Conservation (phyloP, 2,888 invertebrate species). For the Sesia apiformis region DNA sequence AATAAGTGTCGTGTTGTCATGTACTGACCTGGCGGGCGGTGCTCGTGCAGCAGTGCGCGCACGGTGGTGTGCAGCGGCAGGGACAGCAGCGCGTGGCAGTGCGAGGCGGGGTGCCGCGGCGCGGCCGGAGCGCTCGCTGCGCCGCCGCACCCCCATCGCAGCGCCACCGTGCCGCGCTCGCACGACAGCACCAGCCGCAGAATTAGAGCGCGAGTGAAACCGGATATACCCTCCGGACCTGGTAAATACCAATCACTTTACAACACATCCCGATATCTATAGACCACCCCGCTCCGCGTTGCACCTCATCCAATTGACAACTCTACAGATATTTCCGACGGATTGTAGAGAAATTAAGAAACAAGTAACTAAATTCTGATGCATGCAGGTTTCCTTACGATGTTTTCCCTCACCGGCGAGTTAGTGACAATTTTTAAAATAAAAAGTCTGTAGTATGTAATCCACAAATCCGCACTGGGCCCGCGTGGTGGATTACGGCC, state of each 20-base stretch:
- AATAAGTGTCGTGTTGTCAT: too few species aligned
- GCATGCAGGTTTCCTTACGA: too few species aligned
- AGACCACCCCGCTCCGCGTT: neutral
- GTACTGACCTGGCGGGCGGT: conserved; percentile 41
- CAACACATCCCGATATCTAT: neutral
- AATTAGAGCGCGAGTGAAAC: conserved; percentile 90
- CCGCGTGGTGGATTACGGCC: too few species aligned
- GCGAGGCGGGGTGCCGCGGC: conserved; percentile 54
- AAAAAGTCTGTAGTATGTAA: too few species aligned
- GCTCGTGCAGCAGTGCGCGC: conserved; percentile 80
- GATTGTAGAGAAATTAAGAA: too few species aligned
- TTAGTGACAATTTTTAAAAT: too few species aligned
- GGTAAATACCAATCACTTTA: neutral
- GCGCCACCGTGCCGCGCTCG: conserved; percentile 86
- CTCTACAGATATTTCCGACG: too few species aligned
- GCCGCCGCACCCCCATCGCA: conserved; percentile 61
- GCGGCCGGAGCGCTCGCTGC: conserved; percentile 51
- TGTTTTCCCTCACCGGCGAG: too few species aligned
- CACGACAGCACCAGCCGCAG: conserved; percentile 90
- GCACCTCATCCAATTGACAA: too few species aligned
- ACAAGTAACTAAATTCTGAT: too few species aligned
- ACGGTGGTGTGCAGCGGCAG: conserved; percentile 85
- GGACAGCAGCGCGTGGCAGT: conserved; percentile 81
- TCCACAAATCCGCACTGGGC: too few species aligned
- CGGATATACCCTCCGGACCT: conserved; percentile 80